These are phyloP conservation scores for Cybosia mesomella DNA, from an alignment of 2,888 invertebrate species.

Conservation along the genomic window DNA sequence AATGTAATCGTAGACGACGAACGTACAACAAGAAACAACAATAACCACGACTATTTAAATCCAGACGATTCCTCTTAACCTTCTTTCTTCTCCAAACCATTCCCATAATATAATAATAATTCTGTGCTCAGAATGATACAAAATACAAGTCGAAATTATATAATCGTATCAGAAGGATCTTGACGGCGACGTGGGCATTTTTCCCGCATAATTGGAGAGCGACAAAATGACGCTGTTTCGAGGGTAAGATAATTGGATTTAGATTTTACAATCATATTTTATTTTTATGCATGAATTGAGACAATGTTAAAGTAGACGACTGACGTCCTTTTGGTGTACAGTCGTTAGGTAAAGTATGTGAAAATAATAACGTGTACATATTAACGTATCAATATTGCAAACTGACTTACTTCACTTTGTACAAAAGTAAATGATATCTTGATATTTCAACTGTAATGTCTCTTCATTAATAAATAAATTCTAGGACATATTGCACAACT, in stretches of 20 bases:
- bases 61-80: slow-evolving; percentile 10
- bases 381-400: no score
- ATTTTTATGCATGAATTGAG: slow-evolving; percentile 35
- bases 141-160: slow-evolving; percentile 33
- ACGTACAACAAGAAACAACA: background rate
- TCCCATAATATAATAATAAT: slow-evolving; percentile 18
- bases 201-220: slow-evolving; percentile 41
- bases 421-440: no score
- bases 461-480: no score
- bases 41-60: background rate
- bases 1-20: background rate
- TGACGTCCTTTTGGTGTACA: background rate
- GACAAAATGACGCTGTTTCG: slow-evolving; percentile 31
- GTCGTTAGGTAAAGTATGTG: background rate
- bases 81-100: no score
- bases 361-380: background rate
- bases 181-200: slow-evolving; percentile 40
- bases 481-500: no score
- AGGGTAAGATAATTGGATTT: slow-evolving; percentile 46
- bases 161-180: slow-evolving; percentile 41
- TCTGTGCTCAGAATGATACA: slow-evolving; percentile 11
- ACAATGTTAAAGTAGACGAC: slow-evolving; percentile 8
- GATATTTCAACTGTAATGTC: no score
- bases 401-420: no score
- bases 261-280: slow-evolving; percentile 47